Percentiles rank a stretch among this genome's conserved stretches.
Conservation (phyloP, 1,140 invertebrate genomes). For the Hycleus cichorii region DNA sequence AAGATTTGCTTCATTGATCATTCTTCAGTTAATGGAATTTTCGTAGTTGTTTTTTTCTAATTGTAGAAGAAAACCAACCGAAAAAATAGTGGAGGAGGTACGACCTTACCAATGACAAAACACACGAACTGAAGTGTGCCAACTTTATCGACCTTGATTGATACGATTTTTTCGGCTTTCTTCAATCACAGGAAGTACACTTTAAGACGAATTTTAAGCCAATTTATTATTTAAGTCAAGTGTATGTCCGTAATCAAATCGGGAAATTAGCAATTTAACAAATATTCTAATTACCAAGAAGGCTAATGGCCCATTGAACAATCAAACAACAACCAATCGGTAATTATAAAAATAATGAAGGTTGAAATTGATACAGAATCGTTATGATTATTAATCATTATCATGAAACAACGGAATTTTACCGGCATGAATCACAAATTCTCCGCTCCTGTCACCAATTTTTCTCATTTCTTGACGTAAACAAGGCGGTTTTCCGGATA, state of each 20-base stretch:
- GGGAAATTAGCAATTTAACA: too few species aligned
- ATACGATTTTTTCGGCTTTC: background rate
- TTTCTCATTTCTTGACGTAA: too few species aligned
- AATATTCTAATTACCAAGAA: background rate
- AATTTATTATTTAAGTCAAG: background rate
- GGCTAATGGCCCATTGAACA: too few species aligned
- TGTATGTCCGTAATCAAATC: background rate
- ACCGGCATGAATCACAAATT: too few species aligned
- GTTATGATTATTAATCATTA: too few species aligned
- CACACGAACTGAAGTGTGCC: background rate
- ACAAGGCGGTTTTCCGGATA: too few species aligned
- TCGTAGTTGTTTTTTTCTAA: background rate
- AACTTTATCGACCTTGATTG: slow-evolving; percentile 10
- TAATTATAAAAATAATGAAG: too few species aligned
- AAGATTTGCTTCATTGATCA: slow-evolving; percentile 16
- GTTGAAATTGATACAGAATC: too few species aligned
- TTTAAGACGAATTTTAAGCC: background rate
- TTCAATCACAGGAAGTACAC: slow-evolving; percentile 14
- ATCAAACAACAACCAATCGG: too few species aligned
- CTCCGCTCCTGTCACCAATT: too few species aligned
- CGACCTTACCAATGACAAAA: background rate
- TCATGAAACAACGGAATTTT: too few species aligned
- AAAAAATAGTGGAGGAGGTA: background rate
- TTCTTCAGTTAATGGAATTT: slow-evolving; percentile 9
- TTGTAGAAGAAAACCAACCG: too few species aligned